Evolutionary conservation across 2,888 invertebrate species (phyloP).

Genomic region (Hirtodrosophila confusa): DNA sequence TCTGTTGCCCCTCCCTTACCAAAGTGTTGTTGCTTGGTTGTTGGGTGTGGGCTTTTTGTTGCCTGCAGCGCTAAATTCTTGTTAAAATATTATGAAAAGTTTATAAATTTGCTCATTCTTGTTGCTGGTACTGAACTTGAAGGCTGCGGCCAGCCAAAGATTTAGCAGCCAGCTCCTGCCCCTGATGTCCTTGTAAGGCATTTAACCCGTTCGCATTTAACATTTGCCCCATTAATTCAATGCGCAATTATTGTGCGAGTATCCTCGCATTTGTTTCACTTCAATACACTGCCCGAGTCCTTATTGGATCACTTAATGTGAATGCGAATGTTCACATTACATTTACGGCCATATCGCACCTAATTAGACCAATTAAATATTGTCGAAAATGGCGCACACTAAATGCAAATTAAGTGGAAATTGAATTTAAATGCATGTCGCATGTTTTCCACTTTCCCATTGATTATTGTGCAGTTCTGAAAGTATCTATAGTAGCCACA

Average conservation of each 20-base stretch:
- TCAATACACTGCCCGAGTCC: slow-evolving; percentile 35
- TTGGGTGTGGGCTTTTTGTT: slow-evolving; percentile 31
- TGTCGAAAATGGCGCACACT: slow-evolving; percentile 35
- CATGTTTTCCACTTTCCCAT: neutral
- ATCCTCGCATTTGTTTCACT: slow-evolving; percentile 38
- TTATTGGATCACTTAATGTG: slow-evolving; percentile 48
- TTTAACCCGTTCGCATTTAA: slow-evolving; percentile 49
- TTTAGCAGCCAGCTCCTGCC: neutral
- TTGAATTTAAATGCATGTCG: slow-evolving; percentile 46
- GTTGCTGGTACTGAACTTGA: slow-evolving; percentile 14
- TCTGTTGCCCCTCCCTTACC: slow-evolving; percentile 7
- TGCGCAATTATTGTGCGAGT: slow-evolving; percentile 33
- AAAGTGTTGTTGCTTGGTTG: slow-evolving; percentile 3
- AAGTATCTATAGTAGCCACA: no score
- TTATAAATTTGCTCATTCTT: slow-evolving; percentile 27
- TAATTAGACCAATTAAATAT: slow-evolving; percentile 68
- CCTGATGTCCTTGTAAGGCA: slow-evolving; percentile 27
- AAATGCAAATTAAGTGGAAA: slow-evolving; percentile 47
- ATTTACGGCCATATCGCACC: slow-evolving; percentile 59
- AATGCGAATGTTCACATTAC: slow-evolving; percentile 24
- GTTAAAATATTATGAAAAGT: slow-evolving; percentile 56
- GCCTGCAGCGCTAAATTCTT: slow-evolving; percentile 55
- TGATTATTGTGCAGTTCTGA: no score
- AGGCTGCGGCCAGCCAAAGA: slow-evolving; percentile 15
- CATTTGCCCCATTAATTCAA: slow-evolving; percentile 54